Evolutionary conservation across 1,140 invertebrate genomes (phyloP).

Genomic region (Eriosoma lanigerum): DNA sequence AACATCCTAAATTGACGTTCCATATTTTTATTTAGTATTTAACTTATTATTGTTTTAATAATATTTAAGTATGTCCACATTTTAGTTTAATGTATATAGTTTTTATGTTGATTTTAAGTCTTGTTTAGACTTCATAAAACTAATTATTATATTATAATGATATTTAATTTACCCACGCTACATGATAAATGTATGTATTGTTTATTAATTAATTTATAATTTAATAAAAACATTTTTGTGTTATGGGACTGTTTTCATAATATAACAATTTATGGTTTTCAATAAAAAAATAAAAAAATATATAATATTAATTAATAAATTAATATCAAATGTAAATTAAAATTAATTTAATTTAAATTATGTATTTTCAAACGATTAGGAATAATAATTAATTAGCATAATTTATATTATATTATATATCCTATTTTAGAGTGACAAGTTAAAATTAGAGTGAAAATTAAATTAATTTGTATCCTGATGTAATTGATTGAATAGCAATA

Average conservation of each 20-base stretch:
- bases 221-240: not conserved
- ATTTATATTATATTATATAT: not conserved
- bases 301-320: not conserved
- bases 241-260: not conserved
- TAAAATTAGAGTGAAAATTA: no score
- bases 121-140: not conserved
- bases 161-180: no score
- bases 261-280: not conserved
- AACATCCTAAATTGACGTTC: no score
- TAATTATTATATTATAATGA: no score
- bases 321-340: not conserved
- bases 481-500: not conserved
- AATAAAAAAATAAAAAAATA: not conserved
- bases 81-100: not conserved
- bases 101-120: not conserved
- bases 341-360: not conserved
- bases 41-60: conserved; percentile 25
- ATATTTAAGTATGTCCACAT: not conserved
- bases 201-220: conserved; percentile 26
- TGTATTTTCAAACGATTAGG: no score
- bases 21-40: conserved; percentile 28
- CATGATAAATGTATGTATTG: not conserved
- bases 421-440: no score
- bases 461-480: not conserved
- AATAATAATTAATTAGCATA: no score